Percentiles rank a stretch among this genome's conserved stretches.
Evolutionary conservation across 2,113 vertebrate species (phyloP).

Genomic region (Pseudois nayaur): DNA sequence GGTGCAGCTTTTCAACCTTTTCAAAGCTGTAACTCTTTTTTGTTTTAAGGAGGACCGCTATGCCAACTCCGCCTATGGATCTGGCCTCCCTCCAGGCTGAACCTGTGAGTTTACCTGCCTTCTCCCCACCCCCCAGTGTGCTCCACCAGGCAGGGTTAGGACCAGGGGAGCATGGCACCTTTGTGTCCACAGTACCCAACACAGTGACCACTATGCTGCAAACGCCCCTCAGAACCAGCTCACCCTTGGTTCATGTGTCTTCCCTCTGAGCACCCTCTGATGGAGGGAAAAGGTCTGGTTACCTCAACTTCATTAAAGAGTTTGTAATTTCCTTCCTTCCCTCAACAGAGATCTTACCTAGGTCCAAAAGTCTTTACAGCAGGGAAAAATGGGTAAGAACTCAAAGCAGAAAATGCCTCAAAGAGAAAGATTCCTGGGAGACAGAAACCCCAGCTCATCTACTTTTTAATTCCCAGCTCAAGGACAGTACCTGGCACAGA

Average conservation of each 20-base stretch:
- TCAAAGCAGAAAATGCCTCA: neutral
- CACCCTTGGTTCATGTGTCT: neutral
- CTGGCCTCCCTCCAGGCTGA: neutral
- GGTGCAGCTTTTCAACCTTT: neutral
- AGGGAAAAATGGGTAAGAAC: neutral
- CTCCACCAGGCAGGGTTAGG: neutral
- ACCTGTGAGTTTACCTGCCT: neutral
- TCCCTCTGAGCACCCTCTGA: neutral
- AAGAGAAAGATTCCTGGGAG: neutral
- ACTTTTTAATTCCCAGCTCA: neutral
- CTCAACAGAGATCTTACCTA: neutral
- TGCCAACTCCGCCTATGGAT: neutral
- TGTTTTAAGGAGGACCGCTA: neutral
- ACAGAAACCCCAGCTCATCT: neutral
- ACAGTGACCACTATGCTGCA: neutral
- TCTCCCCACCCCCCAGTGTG: neutral
- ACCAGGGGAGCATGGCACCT: neutral
- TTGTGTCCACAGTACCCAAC: neutral
- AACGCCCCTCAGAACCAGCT: neutral
- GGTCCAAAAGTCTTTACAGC: neutral
- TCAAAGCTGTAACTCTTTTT: neutral
- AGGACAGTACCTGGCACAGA: neutral
- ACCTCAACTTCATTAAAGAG: neutral
- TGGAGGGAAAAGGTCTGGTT: neutral
- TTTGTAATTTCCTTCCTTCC: neutral